Evolutionary conservation across 2,888 invertebrate species (phyloP), one percentile per base, ranked within the genome.

Genomic region (Rutpela maculata): DNA sequence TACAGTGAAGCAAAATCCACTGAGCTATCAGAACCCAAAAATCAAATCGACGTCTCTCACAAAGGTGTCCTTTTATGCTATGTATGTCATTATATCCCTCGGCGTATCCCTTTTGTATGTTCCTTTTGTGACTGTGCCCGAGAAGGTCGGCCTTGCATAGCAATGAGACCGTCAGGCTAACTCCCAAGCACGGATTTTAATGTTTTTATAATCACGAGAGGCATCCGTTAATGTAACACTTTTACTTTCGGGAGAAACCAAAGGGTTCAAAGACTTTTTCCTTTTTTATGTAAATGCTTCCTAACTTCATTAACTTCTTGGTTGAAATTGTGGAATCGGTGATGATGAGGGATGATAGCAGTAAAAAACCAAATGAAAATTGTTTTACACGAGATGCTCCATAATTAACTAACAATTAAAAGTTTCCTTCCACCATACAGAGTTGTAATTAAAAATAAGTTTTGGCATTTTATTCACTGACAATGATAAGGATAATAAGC

Each of bases 171-270:
- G 85, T 83, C 85, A 81, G 84, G 84, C 82, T 84, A 76, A 76
- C 73, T 76, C 76, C 75, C 76, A 83, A 85, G 86, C 86, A 82
- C 83, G 85, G 88, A 89, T 89, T 89, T 89, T 89, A 89, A 89
- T 89, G 89, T 89, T 89, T 89, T 89, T 89, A 89, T 89, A 89
- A 89, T 89, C 89, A 89, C 85, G 85, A 85, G 78, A 74, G 71
- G 38, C 75, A 82, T 75, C 83, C 83, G 83, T 85, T 86, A 86
- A 85, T 85, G 85, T 84, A 84, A 85, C 86, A 86, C 88, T 88
- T 87, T 88, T 87, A 87, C 87, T 88, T 86, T 88, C 83, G 85
- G 86, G 84, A 86, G 83, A 79, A 83, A 83, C 84, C 84, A 88
- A 88, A 88, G 88, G 88, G 87, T 86, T 87, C 83, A 84, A 86